Evolutionary conservation across 2,797 vertebrate genomes (phyloP).

Genomic region (Chiroxiphia lanceolata): DNA sequence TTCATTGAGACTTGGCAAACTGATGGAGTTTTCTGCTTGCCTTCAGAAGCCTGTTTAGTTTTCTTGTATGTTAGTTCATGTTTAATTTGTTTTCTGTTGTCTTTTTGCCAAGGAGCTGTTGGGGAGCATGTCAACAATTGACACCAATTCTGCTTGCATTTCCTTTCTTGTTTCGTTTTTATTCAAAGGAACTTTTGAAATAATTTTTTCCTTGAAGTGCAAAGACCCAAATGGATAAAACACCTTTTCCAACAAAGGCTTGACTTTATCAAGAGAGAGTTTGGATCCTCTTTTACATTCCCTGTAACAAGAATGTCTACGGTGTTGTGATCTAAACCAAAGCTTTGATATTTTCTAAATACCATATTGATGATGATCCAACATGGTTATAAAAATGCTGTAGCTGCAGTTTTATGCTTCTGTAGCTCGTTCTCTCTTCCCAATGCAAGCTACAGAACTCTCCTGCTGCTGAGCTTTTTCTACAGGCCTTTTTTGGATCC

Average conservation of each 20-base stretch:
- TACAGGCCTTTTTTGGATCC: neutral
- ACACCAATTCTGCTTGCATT: slow-evolving; percentile 41
- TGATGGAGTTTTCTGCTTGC: neutral
- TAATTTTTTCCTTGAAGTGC: neutral
- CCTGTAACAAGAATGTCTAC: neutral
- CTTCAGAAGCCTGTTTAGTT: neutral
- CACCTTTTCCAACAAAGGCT: neutral
- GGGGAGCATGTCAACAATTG: neutral
- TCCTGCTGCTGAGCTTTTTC: neutral
- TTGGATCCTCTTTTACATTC: neutral
- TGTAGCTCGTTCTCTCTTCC: neutral
- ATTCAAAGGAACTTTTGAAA: slow-evolving; percentile 4
- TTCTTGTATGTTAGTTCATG: neutral
- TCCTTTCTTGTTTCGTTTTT: neutral
- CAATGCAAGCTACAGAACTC: neutral
- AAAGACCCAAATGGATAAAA: neutral
- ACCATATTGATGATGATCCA: neutral
- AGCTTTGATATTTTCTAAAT: neutral
- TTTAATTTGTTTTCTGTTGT: slow-evolving; percentile 1
- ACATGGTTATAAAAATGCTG: neutral
- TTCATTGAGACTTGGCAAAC: neutral
- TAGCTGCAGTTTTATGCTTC: neutral
- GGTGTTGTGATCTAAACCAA: neutral
- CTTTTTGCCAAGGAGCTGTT: neutral
- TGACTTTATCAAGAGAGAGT: neutral